Evolutionary conservation across 1,140 invertebrate genomes (phyloP).

Genomic region (Neuroterus valhalla): DNA sequence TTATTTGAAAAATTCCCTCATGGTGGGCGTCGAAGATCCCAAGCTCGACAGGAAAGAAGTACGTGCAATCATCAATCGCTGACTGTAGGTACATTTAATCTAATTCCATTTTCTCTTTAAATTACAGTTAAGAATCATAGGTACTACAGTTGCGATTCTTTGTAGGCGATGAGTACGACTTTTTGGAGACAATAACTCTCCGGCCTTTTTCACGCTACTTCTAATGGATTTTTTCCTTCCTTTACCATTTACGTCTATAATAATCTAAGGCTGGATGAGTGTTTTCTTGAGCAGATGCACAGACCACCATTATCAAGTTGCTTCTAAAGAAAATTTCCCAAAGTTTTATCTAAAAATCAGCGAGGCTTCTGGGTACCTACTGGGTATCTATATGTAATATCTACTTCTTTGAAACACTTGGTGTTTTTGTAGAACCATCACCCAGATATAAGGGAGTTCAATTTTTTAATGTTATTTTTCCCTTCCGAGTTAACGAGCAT

Average conservation of each 20-base stretch:
- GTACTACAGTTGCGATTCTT: conserved; percentile 68
- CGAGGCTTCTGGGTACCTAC: not conserved
- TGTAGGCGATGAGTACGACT: conserved; percentile 67
- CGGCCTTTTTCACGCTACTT: conserved; percentile 36
- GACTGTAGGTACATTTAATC: conserved; percentile 62
- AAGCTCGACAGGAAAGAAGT: conserved; percentile 54
- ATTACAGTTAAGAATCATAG: conserved; percentile 69
- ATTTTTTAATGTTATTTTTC: not conserved
- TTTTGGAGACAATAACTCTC: conserved; percentile 50
- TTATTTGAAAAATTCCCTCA: conserved; percentile 45
- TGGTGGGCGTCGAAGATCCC: conserved; percentile 48
- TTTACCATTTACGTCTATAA: conserved; percentile 43
- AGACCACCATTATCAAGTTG: not conserved
- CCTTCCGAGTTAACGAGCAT: not conserved
- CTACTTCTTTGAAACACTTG: not conserved
- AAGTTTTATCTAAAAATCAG: not conserved
- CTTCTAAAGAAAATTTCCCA: not conserved
- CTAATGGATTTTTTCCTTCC: conserved; percentile 23
- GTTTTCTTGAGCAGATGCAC: not conserved
- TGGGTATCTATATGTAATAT: not conserved
- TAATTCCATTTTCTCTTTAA: conserved; percentile 61
- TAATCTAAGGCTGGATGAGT: conserved; percentile 41
- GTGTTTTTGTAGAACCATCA: not conserved
- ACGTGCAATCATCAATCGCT: conserved; percentile 48
- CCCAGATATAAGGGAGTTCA: not conserved